Base-by-base conservation (phyloP, 2,113 vertebrate species). In the Grammomys dolichurus region DNA sequence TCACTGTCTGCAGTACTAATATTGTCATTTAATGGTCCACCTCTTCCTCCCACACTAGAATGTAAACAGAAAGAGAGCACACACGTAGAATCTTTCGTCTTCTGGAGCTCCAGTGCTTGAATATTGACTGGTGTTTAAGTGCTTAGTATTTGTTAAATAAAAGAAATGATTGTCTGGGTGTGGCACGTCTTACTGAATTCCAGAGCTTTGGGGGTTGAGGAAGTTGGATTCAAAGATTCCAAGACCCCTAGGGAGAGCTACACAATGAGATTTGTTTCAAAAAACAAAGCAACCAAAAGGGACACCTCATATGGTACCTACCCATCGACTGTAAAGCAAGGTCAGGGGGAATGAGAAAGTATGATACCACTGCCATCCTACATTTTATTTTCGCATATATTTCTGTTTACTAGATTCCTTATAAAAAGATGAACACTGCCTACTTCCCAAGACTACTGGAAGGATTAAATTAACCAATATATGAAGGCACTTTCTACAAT, bases 401-500 rank as follows among this genome's bases (percentile, higher is more conserved):
- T 93, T 78, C 19, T 54, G 17, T 33, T 93, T 87, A n/a, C 8
- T 90, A n/a, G 70, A 17, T 93, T 91, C n/a, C 46, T 77, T 89
- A 90, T 46, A 94, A 16, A 48, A 87, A 36, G 12, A 31, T 46
- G 89, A 95, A 87, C 85, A 89, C 89, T 67, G 84, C 19, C 11
- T 60, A 56, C 26, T 89, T 20, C 36, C 28, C 24, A 87, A 58
- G 63, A 11, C 46, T 89, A 73, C 73, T 73, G 11, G 22, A 69
- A 84, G 10, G 24, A 40, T 89, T 93, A 96, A 93, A 89, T 58
- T 93, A 82, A 60, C 72, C 72, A 92, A 75, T 40, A 13, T 58
- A 16, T 85, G 48, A 86, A 96, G 92, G 28, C 81, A 86, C 51
- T 82, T 95, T 63, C 40, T 96, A 93, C 56, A 58, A 46, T 51